Conservation (phyloP, 2,797 vertebrate genomes). For the Arrhamphus sclerolepis region DNA sequence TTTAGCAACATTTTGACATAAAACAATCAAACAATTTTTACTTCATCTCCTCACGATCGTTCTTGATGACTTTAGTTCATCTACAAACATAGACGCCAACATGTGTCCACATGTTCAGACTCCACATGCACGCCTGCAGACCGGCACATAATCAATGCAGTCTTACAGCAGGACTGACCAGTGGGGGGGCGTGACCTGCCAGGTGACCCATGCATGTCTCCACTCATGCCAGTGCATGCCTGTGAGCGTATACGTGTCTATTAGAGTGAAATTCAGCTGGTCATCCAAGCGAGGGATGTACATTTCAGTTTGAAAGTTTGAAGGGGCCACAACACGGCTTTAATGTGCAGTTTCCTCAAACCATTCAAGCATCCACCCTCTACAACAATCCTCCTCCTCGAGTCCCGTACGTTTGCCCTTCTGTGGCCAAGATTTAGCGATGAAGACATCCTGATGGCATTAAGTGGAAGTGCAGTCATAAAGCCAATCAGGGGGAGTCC, state of each 20-base stretch:
- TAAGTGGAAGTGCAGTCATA: slow-evolving; percentile 83
- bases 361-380: neutral
- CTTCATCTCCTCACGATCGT: too few relatives aligned
- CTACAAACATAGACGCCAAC: slow-evolving; percentile 4
- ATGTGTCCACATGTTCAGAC: slow-evolving; percentile 37
- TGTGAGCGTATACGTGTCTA: slow-evolving; percentile 57
- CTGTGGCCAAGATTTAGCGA: slow-evolving; percentile 60
- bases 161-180: slow-evolving; percentile 72
- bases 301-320: slow-evolving; percentile 66
- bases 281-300: slow-evolving; percentile 62
- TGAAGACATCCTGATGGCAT: slow-evolving; percentile 63
- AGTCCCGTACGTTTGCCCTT: neutral
- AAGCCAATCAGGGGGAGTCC: slow-evolving; percentile 81
- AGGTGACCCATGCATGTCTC: slow-evolving; percentile 78
- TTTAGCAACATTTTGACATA: too few relatives aligned
- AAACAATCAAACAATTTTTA: too few relatives aligned
- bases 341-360: slow-evolving; percentile 4
- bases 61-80: slow-evolving; percentile 11
- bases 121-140: slow-evolving; percentile 62
- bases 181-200: slow-evolving; percentile 76
- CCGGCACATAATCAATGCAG: slow-evolving; percentile 74
- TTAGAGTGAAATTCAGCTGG: slow-evolving; percentile 65
- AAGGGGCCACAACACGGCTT: slow-evolving; percentile 20
- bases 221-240: slow-evolving; percentile 63
- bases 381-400: slow-evolving; percentile 1